phyloP scores from a whole-genome alignment of 2,797 vertebrate species.

The Buceros bicornis region DNA sequence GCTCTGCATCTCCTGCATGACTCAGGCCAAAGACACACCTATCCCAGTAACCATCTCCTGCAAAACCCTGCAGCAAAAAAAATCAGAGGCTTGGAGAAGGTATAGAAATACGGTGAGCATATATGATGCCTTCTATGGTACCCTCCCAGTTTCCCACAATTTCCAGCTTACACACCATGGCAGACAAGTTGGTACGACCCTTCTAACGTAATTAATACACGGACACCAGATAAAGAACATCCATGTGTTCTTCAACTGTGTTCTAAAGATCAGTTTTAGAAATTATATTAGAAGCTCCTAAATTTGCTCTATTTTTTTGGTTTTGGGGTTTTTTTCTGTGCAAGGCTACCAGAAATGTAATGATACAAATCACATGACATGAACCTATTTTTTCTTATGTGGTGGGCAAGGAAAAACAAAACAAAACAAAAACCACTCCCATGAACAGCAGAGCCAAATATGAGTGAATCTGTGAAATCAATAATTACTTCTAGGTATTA shows the following conservation, averaged over 20 bases:
- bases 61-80: not conserved
- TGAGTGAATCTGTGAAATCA: not conserved
- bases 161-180: not conserved
- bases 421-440: not conserved
- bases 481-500: not conserved
- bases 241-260: not conserved
- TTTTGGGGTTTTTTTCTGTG: not conserved
- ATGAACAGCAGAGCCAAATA: not conserved
- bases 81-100: not conserved
- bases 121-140: rapidly evolving
- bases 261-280: not conserved
- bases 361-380: not conserved
- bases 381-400: not conserved
- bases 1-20: not conserved
- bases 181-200: not conserved
- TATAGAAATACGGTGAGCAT: not conserved
- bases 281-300: not conserved
- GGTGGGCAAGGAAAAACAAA: not conserved
- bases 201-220: not conserved
- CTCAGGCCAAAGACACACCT: not conserved
- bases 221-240: not conserved
- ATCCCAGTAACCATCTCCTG: not conserved
- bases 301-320: not conserved
- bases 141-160: not conserved
- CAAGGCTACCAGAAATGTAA: not conserved